Evolutionary conservation across 92 coral and sea anemone genomes (phyloP).

Genomic region (Siderastrea siderea): DNA sequence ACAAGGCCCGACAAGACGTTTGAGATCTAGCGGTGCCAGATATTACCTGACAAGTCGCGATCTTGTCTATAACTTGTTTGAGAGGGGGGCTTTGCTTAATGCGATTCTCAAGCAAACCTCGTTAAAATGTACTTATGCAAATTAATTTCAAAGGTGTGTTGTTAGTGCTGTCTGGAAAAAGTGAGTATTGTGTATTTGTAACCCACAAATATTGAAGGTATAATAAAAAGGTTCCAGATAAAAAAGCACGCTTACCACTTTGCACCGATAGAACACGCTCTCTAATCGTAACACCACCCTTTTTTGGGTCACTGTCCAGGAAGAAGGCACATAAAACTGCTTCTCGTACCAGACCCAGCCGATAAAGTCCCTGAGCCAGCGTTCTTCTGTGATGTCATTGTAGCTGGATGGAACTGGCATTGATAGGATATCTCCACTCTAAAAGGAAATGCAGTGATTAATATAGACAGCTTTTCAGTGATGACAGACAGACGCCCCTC

Average conservation of each 20-base stretch:
- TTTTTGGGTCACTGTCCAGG: conserved; percentile 62
- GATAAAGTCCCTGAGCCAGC: conserved; percentile 87
- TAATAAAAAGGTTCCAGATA: not conserved
- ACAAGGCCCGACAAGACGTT: no score
- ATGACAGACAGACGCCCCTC: not conserved
- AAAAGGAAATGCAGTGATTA: not conserved
- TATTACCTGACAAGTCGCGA: no score
- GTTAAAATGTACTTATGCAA: no score
- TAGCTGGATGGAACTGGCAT: conserved; percentile 97
- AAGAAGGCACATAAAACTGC: conserved; percentile 72
- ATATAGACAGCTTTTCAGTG: not conserved
- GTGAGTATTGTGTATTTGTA: not conserved
- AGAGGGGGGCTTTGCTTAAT: no score
- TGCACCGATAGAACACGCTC: conserved; percentile 81
- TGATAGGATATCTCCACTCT: conserved; percentile 82
- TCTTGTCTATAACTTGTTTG: no score
- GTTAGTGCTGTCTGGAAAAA: not conserved
- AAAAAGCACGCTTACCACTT: conserved; percentile 74
- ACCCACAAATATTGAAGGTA: no score
- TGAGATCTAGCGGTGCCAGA: no score
- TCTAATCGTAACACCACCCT: conserved; percentile 85
- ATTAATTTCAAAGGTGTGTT: no score
- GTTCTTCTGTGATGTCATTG: conserved; percentile 90
- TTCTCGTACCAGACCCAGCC: conserved; percentile 97
- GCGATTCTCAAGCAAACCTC: no score